These are phyloP conservation scores for Thripadectes ignobilis DNA, from an alignment of 2,797 vertebrate genomes.

Conservation along the genomic window DNA sequence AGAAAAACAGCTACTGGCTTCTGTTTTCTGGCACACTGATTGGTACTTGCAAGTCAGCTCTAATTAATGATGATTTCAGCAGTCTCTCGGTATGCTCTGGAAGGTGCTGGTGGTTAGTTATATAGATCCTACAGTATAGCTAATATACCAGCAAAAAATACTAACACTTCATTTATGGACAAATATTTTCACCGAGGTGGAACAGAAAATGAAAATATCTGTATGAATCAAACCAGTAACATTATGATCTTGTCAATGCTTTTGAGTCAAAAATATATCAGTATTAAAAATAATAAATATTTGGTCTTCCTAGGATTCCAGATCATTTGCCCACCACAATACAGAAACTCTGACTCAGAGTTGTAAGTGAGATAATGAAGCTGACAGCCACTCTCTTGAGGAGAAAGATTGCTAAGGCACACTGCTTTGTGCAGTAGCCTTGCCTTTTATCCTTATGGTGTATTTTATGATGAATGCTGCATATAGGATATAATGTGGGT, in stretches of 20 bases:
- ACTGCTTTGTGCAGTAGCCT: neutral
- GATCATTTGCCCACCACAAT: neutral
- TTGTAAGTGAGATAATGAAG: neutral
- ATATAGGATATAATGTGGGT: neutral
- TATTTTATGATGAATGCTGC: neutral
- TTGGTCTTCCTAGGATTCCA: neutral
- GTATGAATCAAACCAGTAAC: neutral
- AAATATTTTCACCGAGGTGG: neutral
- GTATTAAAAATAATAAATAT: neutral
- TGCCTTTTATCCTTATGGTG: neutral
- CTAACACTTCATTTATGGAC: neutral
- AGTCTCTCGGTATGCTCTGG: neutral
- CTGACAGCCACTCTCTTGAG: neutral
- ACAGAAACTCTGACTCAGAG: neutral
- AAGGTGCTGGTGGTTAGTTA: neutral
- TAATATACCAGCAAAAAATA: neutral
- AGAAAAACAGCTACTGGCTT: neutral
- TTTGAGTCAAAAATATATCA: neutral
- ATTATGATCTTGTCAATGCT: neutral
- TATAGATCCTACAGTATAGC: neutral
- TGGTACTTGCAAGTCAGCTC: conserved; percentile 9
- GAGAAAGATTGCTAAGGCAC: neutral
- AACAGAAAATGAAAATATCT: neutral
- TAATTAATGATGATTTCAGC: neutral
- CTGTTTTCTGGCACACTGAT: neutral